Conservation (phyloP, 2,113 vertebrate genomes). For the Sturnus vulgaris region DNA sequence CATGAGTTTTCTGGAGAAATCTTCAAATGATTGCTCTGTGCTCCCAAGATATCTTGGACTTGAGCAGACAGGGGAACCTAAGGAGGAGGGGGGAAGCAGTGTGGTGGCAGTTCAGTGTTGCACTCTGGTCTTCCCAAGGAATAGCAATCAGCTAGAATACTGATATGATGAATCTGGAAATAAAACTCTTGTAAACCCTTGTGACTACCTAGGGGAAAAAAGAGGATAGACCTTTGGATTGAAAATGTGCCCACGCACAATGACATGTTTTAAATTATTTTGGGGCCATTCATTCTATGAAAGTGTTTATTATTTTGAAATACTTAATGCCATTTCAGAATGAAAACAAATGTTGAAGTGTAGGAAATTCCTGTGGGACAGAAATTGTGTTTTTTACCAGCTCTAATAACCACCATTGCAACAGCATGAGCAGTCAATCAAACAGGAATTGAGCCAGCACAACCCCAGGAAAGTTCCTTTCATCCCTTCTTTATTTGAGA, state of each 20-base stretch:
- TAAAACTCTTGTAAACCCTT: neutral
- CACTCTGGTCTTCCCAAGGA: neutral
- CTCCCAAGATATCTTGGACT: neutral
- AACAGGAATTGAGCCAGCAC: conserved; percentile 63
- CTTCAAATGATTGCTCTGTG: neutral
- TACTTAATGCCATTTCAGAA: conserved; percentile 28
- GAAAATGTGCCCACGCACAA: neutral
- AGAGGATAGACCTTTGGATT: neutral
- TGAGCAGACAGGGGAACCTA: neutral
- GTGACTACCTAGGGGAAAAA: neutral
- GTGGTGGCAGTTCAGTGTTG: neutral
- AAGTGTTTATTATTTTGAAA: conserved; percentile 39
- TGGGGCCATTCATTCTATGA: neutral
- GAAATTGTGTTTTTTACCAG: conserved; percentile 51
- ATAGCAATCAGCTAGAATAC: neutral
- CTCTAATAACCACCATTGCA: conserved; percentile 49
- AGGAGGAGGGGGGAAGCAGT: neutral
- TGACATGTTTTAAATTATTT: neutral
- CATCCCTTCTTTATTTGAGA: conserved; percentile 66
- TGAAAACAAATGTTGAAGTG: conserved; percentile 36
- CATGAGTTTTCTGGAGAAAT: neutral
- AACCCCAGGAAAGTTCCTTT: conserved; percentile 68
- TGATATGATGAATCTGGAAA: neutral
- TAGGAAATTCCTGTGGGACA: conserved; percentile 44
- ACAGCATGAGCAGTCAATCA: conserved; percentile 66